Evolutionary conservation across 2,888 invertebrate genomes (phyloP).

Genomic region (Glyphotaelius pellucidus): DNA sequence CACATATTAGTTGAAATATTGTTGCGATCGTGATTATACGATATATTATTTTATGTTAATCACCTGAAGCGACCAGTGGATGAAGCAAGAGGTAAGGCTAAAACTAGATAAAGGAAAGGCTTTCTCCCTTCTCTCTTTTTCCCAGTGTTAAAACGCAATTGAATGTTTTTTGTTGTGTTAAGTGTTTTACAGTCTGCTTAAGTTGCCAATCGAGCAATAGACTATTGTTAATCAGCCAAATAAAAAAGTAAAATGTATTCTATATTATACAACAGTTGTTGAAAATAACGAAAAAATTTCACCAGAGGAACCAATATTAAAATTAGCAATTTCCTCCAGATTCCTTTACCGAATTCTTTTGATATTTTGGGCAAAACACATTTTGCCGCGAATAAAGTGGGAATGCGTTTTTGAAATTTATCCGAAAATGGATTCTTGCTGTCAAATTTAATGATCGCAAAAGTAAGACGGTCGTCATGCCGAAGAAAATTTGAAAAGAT

Average conservation of each 20-base stretch:
- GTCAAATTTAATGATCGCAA: neutral
- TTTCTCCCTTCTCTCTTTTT: no score
- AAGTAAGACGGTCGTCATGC: neutral
- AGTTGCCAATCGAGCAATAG: no score
- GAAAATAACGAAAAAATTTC: neutral
- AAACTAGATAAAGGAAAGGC: no score
- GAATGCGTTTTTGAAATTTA: neutral
- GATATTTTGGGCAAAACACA: neutral
- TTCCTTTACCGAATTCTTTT: neutral
- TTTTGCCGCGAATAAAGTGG: neutral
- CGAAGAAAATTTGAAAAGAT: neutral
- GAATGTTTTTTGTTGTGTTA: no score
- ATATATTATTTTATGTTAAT: no score
- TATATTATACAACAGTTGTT: neutral
- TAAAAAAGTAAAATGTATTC: neutral
- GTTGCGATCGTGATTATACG: no score
- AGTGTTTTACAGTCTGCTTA: no score
- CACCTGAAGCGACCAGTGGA: no score
- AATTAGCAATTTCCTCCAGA: neutral
- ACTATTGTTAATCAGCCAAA: neutral
- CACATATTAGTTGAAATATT: no score
- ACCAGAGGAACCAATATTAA: neutral
- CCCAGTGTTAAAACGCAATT: no score
- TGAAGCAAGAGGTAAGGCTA: no score
- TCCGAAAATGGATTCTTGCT: neutral